phyloP scores from a whole-genome alignment of 2,797 vertebrate genomes.

The Apogon talboti region DNA sequence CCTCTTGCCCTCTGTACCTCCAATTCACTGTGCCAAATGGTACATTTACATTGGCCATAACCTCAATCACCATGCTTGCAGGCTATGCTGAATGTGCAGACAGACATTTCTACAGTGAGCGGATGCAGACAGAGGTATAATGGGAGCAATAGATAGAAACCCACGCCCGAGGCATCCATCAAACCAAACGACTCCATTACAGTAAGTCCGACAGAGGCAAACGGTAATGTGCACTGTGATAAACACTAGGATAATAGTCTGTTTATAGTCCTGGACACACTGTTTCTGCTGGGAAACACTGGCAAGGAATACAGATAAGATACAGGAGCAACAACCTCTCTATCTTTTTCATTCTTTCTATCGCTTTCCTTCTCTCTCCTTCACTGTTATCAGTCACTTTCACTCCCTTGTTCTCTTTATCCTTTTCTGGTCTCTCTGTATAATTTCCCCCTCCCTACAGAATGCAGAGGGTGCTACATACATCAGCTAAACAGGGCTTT shows the following conservation, averaged over 20 bases:
- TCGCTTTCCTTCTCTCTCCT: constrained; percentile 50
- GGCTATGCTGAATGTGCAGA: constrained; percentile 70
- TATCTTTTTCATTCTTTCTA: constrained; percentile 65
- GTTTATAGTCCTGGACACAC: constrained; percentile 81
- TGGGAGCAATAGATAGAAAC: constrained; percentile 78
- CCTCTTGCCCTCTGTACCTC: constrained; percentile 68
- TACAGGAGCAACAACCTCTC: constrained; percentile 58
- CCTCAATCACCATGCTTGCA: constrained; percentile 74
- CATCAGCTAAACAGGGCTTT: constrained; percentile 70
- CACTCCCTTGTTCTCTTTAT: constrained; percentile 72
- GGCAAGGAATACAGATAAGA: constrained; percentile 79
- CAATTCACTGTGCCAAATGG: constrained; percentile 75
- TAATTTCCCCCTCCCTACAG: constrained; percentile 62
- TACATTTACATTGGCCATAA: constrained; percentile 82
- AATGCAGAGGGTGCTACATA: constrained; percentile 62
- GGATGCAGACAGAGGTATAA: constrained; percentile 74
- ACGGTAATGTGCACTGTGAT: constrained; percentile 81
- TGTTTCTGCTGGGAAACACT: constrained; percentile 79
- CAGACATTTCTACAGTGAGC: constrained; percentile 70
- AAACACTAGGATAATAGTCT: constrained; percentile 83
- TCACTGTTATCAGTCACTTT: constrained; percentile 70
- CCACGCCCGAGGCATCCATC: constrained; percentile 79
- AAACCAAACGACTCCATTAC: constrained; percentile 84
- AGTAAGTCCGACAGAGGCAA: constrained; percentile 82
- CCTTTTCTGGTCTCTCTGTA: constrained; percentile 50